phyloP scores from a whole-genome alignment of 2,113 vertebrate species.

The Oxyura jamaicensis region DNA sequence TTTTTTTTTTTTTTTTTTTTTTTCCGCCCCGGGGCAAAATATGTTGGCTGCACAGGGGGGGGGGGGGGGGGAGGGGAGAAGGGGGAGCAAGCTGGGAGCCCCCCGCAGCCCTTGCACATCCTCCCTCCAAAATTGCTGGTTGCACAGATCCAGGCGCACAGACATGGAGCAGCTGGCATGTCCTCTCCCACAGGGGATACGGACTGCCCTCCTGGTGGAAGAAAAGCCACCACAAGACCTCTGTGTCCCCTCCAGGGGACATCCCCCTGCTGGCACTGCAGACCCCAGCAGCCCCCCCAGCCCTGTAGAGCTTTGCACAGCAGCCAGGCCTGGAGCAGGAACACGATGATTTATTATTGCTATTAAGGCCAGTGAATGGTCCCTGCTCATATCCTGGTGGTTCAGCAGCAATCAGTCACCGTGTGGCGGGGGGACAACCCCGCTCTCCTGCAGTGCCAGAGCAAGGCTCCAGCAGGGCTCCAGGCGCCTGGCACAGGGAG shows the following conservation, averaged over 20 bases:
- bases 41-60: too few species aligned
- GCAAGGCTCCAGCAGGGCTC: fast-evolving
- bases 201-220: fast-evolving
- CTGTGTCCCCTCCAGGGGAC: background rate
- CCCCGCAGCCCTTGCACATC: fast-evolving
- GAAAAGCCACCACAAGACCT: background rate
- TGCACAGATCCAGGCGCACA: background rate
- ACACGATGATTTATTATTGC: background rate
- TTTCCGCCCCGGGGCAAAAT: too few species aligned
- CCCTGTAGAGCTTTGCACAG: background rate
- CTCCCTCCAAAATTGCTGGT: background rate
- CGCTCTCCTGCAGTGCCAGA: background rate
- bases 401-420: background rate
- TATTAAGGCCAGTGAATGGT: background rate
- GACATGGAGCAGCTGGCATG: background rate
- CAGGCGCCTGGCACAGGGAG: background rate
- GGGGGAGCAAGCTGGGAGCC: fast-evolving
- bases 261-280: fast-evolving
- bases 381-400: background rate
- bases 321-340: background rate
- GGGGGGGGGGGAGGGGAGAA: too few species aligned
- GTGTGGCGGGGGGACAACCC: fast-evolving
- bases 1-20: too few species aligned
- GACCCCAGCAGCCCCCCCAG: background rate
- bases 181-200: background rate